phyloP scores from a whole-genome alignment of 2,888 invertebrate species.

The Cyaniris semiargus region DNA sequence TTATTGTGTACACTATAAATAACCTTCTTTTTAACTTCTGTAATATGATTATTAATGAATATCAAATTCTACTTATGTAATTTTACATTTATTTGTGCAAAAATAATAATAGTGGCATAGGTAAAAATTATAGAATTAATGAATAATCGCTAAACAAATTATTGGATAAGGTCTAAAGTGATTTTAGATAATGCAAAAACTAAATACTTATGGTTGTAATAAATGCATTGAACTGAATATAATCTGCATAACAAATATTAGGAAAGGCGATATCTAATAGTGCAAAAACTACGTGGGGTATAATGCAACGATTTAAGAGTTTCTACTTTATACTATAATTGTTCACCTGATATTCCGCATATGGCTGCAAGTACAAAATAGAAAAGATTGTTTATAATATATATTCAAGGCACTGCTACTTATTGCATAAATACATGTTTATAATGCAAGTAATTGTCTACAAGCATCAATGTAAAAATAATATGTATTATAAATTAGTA shows the following conservation, averaged over 20 bases:
- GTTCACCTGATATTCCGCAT: conserved; percentile 77
- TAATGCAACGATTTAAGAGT: background rate
- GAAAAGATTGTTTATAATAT: background rate
- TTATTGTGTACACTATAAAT: too few species aligned
- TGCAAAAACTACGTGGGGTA: background rate
- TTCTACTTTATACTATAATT: background rate
- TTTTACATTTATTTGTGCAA: too few species aligned
- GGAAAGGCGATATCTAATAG: background rate
- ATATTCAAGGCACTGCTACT: background rate
- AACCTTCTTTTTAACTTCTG: too few species aligned
- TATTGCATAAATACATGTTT: background rate
- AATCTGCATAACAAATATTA: too few species aligned
- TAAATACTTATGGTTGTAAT: background rate
- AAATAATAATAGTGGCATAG: too few species aligned
- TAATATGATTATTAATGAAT: too few species aligned
- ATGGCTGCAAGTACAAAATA: conserved; percentile 61
- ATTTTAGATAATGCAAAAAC: background rate
- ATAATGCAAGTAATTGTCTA: too few species aligned
- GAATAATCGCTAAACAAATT: background rate
- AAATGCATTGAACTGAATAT: too few species aligned
- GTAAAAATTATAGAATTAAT: background rate
- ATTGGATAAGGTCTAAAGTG: background rate
- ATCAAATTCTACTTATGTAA: too few species aligned
- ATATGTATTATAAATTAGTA: too few species aligned
- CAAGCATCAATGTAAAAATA: too few species aligned